These are phyloP conservation scores for Myotis vivesi DNA, from an alignment of 2,797 vertebrate genomes.

Conservation along the genomic window DNA sequence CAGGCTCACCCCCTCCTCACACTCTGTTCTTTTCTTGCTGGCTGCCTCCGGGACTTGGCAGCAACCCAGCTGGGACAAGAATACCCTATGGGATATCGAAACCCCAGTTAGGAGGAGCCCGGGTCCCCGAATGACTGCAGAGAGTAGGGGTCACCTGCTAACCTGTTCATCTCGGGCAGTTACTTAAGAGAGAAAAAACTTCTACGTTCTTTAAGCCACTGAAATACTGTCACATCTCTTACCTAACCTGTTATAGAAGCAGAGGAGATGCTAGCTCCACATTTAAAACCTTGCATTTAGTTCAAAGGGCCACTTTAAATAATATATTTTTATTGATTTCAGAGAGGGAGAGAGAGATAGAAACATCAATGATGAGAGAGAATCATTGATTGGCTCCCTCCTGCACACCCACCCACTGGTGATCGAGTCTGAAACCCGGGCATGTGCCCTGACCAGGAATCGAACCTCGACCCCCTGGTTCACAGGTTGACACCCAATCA, in stretches of 20 bases:
- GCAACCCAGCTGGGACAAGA: background rate
- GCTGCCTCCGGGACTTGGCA: background rate
- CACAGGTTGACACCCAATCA: too few species aligned
- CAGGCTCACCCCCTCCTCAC: too few species aligned
- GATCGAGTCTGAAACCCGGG: too few species aligned
- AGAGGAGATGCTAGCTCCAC: background rate
- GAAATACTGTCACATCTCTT: background rate
- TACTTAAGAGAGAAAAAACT: background rate
- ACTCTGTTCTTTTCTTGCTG: background rate
- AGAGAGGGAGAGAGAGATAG: too few species aligned
- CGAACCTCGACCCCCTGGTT: too few species aligned
- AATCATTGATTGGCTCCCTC: too few species aligned
- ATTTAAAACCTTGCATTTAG: background rate
- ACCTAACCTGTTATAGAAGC: background rate
- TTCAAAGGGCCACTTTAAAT: background rate
- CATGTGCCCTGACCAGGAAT: too few species aligned
- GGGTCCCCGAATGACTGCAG: background rate
- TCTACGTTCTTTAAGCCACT: background rate
- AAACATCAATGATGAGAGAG: too few species aligned
- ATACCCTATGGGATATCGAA: background rate
- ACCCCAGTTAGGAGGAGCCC: background rate
- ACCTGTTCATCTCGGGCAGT: background rate
- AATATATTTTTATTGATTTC: background rate
- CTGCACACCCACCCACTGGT: too few species aligned
- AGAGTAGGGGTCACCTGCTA: background rate